phyloP scores from a whole-genome alignment of 2,888 invertebrate genomes.

The Ephialtes manifestator region DNA sequence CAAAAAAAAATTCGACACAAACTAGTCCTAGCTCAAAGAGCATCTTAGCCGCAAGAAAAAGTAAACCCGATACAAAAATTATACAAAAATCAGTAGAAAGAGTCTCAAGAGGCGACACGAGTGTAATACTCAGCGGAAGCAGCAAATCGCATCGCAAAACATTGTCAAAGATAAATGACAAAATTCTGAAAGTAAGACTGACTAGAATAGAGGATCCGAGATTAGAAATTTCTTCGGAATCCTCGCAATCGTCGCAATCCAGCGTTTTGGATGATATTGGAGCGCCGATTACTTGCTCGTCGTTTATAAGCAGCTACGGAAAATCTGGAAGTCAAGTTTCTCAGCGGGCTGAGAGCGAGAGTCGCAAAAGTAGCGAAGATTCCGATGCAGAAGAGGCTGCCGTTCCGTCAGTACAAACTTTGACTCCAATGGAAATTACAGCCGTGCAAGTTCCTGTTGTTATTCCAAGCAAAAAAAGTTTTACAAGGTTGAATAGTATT shows the following conservation, averaged over 20 bases:
- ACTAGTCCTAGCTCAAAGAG: not conserved
- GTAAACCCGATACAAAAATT: not conserved
- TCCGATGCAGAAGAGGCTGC: slow-evolving; percentile 26
- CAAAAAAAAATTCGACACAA: not conserved
- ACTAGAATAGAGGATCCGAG: slow-evolving; percentile 46
- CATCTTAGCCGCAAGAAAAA: not conserved
- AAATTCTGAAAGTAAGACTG: slow-evolving; percentile 37
- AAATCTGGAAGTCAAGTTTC: slow-evolving; percentile 16
- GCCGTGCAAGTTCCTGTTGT: slow-evolving; percentile 44
- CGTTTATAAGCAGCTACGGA: slow-evolving; percentile 73
- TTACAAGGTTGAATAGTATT: not conserved
- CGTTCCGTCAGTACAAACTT: slow-evolving; percentile 35
- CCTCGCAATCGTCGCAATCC: slow-evolving; percentile 28
- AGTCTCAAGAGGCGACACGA: slow-evolving; percentile 18
- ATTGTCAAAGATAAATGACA: slow-evolving; percentile 11
- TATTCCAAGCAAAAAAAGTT: slow-evolving; percentile 22
- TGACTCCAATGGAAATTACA: slow-evolving; percentile 72
- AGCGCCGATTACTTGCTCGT: slow-evolving; percentile 77
- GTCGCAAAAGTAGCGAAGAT: not conserved
- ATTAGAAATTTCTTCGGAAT: slow-evolving; percentile 36
- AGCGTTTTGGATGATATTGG: slow-evolving; percentile 54
- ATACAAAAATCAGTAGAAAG: not conserved
- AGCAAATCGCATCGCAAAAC: not conserved
- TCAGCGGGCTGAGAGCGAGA: slow-evolving; percentile 26
- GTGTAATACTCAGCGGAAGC: slow-evolving; percentile 53